Evolutionary conservation across 2,797 vertebrate genomes (phyloP), one percentile per base, ranked within the genome.

Genomic region (Myotis myotis): DNA sequence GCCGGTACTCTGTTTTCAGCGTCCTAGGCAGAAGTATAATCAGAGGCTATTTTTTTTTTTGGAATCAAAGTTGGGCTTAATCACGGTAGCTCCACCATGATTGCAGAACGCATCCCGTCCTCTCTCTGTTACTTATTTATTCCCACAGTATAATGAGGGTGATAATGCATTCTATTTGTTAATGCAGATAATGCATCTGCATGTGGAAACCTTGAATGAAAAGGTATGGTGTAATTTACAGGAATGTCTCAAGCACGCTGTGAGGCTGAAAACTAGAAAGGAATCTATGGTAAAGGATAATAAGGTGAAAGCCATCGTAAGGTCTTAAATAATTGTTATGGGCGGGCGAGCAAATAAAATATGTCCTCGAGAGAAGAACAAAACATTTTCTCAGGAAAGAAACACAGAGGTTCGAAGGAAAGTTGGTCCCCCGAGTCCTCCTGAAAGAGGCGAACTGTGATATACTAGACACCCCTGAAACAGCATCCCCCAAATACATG

Each of bases 271-370:
- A 66, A 36, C 8, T 3, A 49, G n/a, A 76, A 33, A 55, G 47
- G 81, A 86, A 36, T 53, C 13, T 44, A 51, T 41, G 44, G 55
- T 49, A 87, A 91, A 84, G 47, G 68, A 53, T 84, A 91, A 87
- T 53, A 68, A 76, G 38, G 66, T 80, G 15, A 68, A 72, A 9
- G 49, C 3, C 28, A 38, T n/a, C 8, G 20, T 41, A 41, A 84
- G 70, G 41, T 38, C 49, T 84, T 74, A 38, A 33, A 23, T 74
- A 87, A 87, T 76, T 78, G 51, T 62, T 93, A 74, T 13, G 47
- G 9, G n/a, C n/a, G 11, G 36, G 70, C 86, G 19, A 89, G 49
- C 30, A 55, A 94, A 76, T 74, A 87, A 93, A 91, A 57, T 72
- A 57, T 33, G 6, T 76, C 51, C 62, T 84, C 71, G 49, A 5